A percentile compares a stretch with the other conserved stretches of the same genome.
These are phyloP conservation scores for Sminthurinus aureus DNA, from an alignment of 2,888 invertebrate genomes.

Conservation along the genomic window DNA sequence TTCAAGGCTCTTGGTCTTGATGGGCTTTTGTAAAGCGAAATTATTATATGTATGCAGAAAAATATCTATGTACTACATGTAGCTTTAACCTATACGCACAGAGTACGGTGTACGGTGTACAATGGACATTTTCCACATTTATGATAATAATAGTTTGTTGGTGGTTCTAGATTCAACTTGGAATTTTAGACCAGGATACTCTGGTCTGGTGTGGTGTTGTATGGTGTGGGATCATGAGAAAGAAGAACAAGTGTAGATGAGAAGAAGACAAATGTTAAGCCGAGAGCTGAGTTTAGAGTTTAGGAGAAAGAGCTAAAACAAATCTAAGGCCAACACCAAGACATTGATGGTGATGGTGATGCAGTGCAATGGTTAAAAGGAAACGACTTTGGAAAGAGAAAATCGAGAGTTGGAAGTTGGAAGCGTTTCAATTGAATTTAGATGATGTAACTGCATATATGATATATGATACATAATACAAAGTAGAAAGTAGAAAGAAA, in stretches of 20 bases:
- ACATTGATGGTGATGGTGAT: background rate
- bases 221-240: background rate
- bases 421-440: background rate
- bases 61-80: too few relatives aligned
- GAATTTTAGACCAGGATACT: background rate
- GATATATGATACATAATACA: too few relatives aligned
- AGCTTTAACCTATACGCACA: too few relatives aligned
- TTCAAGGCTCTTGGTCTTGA: too few relatives aligned
- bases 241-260: background rate
- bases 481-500: too few relatives aligned
- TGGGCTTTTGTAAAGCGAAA: too few relatives aligned
- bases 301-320: background rate
- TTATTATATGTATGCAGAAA: too few relatives aligned
- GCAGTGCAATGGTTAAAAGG: background rate
- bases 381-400: background rate
- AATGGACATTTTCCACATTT: too few relatives aligned
- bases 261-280: background rate
- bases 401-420: background rate
- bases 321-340: background rate
- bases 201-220: background rate
- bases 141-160: too few relatives aligned
- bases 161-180: too few relatives aligned
- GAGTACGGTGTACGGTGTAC: too few relatives aligned
- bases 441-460: background rate
- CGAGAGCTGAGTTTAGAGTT: background rate